Evolutionary conservation across 2,797 vertebrate species (phyloP).

Genomic region (Rhinatrema bivittatum): DNA sequence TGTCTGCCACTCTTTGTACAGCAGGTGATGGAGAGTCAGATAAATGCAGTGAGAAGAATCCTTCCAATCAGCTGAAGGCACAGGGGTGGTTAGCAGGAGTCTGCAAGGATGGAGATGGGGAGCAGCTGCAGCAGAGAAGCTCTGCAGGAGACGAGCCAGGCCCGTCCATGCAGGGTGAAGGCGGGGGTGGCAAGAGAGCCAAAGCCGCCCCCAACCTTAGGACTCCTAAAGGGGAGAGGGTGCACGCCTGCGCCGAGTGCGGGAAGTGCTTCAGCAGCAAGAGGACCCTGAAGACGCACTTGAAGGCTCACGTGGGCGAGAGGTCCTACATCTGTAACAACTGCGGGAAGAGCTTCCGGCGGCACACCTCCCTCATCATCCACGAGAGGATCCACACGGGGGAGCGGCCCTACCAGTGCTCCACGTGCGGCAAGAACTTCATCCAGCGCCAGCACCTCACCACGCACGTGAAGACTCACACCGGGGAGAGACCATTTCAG

Average conservation of each 20-base stretch:
- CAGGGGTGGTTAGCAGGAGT: too few relatives aligned
- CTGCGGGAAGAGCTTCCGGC: constrained; percentile 24
- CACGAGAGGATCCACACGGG: constrained; percentile 21
- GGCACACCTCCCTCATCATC: constrained; percentile 19
- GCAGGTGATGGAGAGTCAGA: too few relatives aligned
- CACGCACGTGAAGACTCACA: constrained; percentile 26
- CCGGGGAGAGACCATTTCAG: constrained; percentile 10
- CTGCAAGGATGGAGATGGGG: too few relatives aligned
- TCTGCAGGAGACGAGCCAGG: too few relatives aligned
- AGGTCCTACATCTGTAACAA: constrained; percentile 18
- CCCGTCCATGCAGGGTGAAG: neutral
- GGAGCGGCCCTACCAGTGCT: constrained; percentile 20
- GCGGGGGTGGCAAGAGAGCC: neutral
- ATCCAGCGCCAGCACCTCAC: constrained; percentile 28
- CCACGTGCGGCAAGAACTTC: constrained; percentile 22
- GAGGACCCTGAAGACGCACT: constrained; percentile 20
- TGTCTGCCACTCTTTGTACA: too few relatives aligned
- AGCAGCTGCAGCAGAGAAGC: too few relatives aligned
- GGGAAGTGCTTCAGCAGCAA: constrained; percentile 24
- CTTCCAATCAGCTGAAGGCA: too few relatives aligned
- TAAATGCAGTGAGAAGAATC: too few relatives aligned
- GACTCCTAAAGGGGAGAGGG: constrained; percentile 12
- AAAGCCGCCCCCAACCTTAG: neutral
- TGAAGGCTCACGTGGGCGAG: constrained; percentile 18
- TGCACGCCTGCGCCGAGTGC: constrained; percentile 15